Evolutionary conservation across 53 echinoderm and acorn worm species (phyloP), one percentile per base, ranked within the genome.

Genomic region (Glandiceps talaboti): DNA sequence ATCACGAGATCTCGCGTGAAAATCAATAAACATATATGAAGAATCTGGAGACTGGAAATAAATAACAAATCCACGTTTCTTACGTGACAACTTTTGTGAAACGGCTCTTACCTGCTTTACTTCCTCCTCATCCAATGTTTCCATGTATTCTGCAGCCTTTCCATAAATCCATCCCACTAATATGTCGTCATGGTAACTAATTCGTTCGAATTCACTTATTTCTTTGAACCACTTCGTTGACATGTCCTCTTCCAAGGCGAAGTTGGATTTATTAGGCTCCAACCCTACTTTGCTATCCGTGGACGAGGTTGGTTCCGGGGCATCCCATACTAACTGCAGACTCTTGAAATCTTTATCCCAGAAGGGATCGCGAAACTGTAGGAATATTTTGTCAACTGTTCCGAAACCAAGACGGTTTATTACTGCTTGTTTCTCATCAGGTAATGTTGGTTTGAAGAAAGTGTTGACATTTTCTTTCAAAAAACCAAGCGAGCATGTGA

Each of bases 101-200:
- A n/a, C n/a, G n/a, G n/a, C n/a, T n/a, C 26, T 78, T 74, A 92
- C 92, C 84, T 89, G 64, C 14, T 76, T 85, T 29, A 89, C 76
- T 33, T 89, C 86, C n/a, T 86, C 77, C 82, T 92, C 89, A 80
- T 81, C 76, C 1, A 92, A 33, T n/a, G 80, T 84, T 32, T 92
- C 92, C 87, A 92, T 86, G 78, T 80, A 83, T 27, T 89, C 89
- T 1, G 92, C 92, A 64, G 84, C 92, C n/a, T n/a, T 28, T 25
- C 92, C 92, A 26, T 77, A 92, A 30, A 84, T 87, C 92, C 92
- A 92, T 14, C 77, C 92, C 82, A 86, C 31, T 0, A 92, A 82
- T 27, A 87, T 77, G 73, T 87, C 82, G 30, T 76, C 76, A 76
- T 89, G 86, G 33, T 82, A 82, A 45, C 64, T 45, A 14, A 89